Base-by-base conservation (phyloP, 2,113 vertebrate species). In the Burhinus bistriatus region DNA sequence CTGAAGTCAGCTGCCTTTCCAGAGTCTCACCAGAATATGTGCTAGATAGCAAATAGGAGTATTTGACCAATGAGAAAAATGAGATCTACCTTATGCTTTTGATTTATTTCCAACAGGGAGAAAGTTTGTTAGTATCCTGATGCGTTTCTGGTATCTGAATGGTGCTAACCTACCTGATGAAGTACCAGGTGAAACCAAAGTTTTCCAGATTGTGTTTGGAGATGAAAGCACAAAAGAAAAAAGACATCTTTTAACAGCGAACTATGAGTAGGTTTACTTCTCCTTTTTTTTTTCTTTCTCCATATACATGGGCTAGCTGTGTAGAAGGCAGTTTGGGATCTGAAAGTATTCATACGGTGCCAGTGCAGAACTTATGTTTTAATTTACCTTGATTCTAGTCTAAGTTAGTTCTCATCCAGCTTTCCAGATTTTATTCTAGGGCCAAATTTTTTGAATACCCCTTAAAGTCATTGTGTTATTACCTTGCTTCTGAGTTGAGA, bases 81-180 rank as follows among this genome's bases (percentile, higher is more conserved):
- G 34, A 82, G 9, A 15, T 72, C 34, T 61, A n/a, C 38, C 17
- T 79, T 68, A 15, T 10, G 16, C 42, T 78, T 90, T 97, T 81
- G n/a, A 47, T 97, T 97, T 97, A 21, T 97, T 94, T 83, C 96
- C 92, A 97, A 92, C 95, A 99, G 99, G 98, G 88, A 99, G 99
- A 71, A 99, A 99, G 92, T 99, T 99, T 98, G 99, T 99, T 96
- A 99, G 98, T 72, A 99, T 99, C 97, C 96, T 99, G 97, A 99
- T 99, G 99, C 98, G 98, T 36, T 99, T 99, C 98, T 99, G 99
- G 99, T 99, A 99, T 96, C 96, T 99, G 94, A 99, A 99, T 15
- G 99, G 98, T 86, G 98, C 98, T 36, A 97, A 71, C 45, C 97
- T 99, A 65, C 98, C 99, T 77, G 98, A 98, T 6, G 97, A 98